Percentiles rank a stretch among this genome's conserved stretches.
Evolutionary conservation across 2,888 invertebrate species (phyloP).

Genomic region (Metellina segmentata): DNA sequence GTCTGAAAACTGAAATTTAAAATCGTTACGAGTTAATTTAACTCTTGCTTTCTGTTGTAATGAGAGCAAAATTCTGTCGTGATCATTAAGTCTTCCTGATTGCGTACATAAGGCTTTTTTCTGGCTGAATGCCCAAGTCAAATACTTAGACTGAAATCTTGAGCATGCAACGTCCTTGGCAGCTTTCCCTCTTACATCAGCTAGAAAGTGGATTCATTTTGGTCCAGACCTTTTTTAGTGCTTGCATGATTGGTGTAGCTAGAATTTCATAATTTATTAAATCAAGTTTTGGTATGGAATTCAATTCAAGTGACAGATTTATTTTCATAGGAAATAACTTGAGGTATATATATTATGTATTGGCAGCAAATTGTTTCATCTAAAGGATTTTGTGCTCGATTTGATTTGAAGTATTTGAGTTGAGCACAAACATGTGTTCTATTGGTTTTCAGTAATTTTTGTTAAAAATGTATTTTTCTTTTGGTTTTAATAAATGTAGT

Average conservation of each 20-base stretch:
- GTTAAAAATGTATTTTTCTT: too few species aligned
- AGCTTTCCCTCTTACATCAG: constrained; percentile 6
- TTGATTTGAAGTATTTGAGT: too few species aligned
- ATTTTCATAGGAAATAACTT: not conserved
- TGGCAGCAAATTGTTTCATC: not conserved
- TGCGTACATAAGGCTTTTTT: not conserved
- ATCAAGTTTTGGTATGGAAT: not conserved
- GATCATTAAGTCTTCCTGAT: too few species aligned
- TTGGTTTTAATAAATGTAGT: too few species aligned
- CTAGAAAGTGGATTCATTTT: not conserved
- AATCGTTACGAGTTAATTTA: too few species aligned
- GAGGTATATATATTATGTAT: not conserved
- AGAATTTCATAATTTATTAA: not conserved
- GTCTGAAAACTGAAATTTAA: too few species aligned
- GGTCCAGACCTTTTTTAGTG: not conserved
- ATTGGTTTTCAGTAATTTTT: too few species aligned
- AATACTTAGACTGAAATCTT: constrained; percentile 8
- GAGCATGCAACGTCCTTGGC: constrained; percentile 10
- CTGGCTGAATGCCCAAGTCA: constrained; percentile 7
- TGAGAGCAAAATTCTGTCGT: too few species aligned
- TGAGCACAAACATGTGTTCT: too few species aligned
- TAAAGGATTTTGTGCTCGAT: not conserved
- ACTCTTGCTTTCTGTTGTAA: too few species aligned
- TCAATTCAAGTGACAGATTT: not conserved
- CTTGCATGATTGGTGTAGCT: not conserved